phyloP scores from a whole-genome alignment of 2,888 invertebrate genomes.

The Linyphia triangularis region DNA sequence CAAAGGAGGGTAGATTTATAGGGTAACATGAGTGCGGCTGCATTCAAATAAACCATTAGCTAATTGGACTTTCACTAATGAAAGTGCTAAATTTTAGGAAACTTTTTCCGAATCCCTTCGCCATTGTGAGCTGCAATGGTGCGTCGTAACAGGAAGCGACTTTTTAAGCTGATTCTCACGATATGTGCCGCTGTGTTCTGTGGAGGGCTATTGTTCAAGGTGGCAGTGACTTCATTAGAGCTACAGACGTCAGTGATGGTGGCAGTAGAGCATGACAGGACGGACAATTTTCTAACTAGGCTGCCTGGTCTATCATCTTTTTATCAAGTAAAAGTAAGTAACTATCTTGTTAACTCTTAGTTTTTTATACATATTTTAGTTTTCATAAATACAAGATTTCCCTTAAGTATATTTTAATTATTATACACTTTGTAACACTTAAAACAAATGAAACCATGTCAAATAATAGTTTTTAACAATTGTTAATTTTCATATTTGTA shows the following conservation, averaged over 20 bases:
- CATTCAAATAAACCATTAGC: conserved; percentile 30
- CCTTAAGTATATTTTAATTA: no score
- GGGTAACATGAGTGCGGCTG: conserved; percentile 15
- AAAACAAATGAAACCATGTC: no score
- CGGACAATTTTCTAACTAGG: conserved; percentile 14
- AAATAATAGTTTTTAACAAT: no score
- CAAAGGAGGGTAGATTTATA: conserved; percentile 16
- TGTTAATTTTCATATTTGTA: no score
- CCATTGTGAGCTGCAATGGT: conserved; percentile 48
- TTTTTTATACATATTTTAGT: no score
- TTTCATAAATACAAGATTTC: no score
- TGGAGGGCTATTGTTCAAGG: conserved; percentile 53
- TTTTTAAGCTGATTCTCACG: conserved; percentile 49
- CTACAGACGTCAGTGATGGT: conserved; percentile 54
- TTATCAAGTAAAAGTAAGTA: no score
- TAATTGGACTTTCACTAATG: conserved; percentile 31
- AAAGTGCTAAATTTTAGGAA: conserved; percentile 37
- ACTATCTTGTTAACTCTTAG: background rate
- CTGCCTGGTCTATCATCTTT: no score
- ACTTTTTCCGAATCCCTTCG: background rate
- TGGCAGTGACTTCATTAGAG: conserved; percentile 50
- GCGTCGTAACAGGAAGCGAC: conserved; percentile 59
- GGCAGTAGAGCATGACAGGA: conserved; percentile 35
- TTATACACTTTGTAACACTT: no score
- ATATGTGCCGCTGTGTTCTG: conserved; percentile 58